Evolutionary conservation across 2,797 vertebrate genomes (phyloP), one percentile per base, ranked within the genome.

Genomic region (Zenarchopterus dispar): DNA sequence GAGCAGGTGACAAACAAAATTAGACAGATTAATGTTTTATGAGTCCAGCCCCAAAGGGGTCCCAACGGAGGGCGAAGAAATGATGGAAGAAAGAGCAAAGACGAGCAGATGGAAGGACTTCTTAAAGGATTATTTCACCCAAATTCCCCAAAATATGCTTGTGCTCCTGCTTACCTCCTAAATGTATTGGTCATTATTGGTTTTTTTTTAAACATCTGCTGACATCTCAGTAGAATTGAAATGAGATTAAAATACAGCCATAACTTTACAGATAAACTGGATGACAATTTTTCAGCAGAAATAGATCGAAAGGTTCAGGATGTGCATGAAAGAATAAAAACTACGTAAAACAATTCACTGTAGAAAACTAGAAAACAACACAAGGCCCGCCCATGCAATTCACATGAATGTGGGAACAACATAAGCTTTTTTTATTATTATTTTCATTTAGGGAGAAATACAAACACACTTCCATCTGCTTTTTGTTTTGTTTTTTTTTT

Each of bases 11-110:
- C 53, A 61, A 66, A 62, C 61, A 42, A 58, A 65, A 52, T 36
- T 15, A 57, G 44, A 36, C 61, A 43, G 24, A 52, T 80, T 53
- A 62, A 68, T 78, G 55, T 78, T 80, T 80, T 48, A 73, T 73
- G 62, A 80, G 67, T 45, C 15, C 22, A 43, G 19, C 77, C 64
- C 43, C 4, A 18, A 66, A 64, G 63, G 42, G 1, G n/a, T 44
- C 58, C 49, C 16, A 0, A 23, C 26, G 56, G 22, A 42, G 15
- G 10, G 57, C 50, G 13, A 44, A 28, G 7, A 58, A 58, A 56
- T n/a, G 13, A 67, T 67, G 21, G n/a, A 6, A 48, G 11, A 48
- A 11, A 11, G 39, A 47, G 41, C 47, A 39, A 44, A 51, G 22
- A 8, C 16, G 19, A 36, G 44, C 23, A 50, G 47, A 13, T 19